These are phyloP conservation scores for Heteromyza rotundicornis DNA, from an alignment of 2,888 invertebrate genomes.

Conservation along the genomic window DNA sequence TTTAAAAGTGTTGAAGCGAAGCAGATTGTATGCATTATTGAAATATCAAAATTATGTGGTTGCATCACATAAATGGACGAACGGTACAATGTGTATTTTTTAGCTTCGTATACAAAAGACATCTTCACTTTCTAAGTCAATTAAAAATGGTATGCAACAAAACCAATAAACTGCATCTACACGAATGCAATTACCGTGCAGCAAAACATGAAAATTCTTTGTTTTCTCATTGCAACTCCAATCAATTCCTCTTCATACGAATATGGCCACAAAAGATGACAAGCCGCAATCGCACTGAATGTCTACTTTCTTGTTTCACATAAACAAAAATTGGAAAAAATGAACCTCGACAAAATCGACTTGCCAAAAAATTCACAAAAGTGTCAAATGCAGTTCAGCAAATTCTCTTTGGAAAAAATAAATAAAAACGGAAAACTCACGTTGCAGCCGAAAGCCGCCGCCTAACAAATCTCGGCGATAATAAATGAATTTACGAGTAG, in stretches of 20 bases:
- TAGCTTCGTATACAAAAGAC: no score
- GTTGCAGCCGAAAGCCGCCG: neutral
- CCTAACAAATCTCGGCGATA: constrained; percentile 47
- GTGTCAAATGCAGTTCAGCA: constrained; percentile 35
- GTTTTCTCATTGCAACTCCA: constrained; percentile 36
- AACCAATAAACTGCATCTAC: neutral
- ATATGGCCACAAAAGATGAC: constrained; percentile 30
- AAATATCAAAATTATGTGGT: neutral
- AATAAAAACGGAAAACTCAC: constrained; percentile 14
- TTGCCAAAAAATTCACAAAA: constrained; percentile 33
- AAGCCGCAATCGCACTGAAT: constrained; percentile 12
- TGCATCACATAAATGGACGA: no score
- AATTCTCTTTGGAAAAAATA: no score
- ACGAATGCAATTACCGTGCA: neutral
- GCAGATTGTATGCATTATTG: neutral
- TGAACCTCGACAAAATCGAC: constrained; percentile 24
- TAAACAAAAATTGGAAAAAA: constrained; percentile 14
- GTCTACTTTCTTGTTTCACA: neutral
- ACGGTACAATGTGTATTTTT: no score
- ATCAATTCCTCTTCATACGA: constrained; percentile 48
- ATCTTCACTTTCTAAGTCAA: no score
- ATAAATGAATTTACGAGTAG: constrained; percentile 60
- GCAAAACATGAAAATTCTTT: constrained; percentile 16
- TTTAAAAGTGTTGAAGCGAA: no score
- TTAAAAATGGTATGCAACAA: neutral